These are phyloP conservation scores for Petrolisthes manimaculis DNA, from an alignment of 2,888 invertebrate genomes.

Conservation along the genomic window DNA sequence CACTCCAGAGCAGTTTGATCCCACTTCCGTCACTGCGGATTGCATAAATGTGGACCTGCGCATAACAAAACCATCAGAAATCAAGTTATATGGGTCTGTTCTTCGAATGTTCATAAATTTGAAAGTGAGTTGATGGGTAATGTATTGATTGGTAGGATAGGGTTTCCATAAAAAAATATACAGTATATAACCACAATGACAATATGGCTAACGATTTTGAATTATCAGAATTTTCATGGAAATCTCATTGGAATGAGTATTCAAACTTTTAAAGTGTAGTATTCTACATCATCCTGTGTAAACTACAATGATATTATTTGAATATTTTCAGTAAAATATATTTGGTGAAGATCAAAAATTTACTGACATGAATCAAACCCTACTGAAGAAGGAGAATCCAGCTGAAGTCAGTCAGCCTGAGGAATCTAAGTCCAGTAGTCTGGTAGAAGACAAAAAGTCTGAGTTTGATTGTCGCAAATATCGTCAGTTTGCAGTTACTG, in stretches of 20 bases:
- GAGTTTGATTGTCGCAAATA: constrained; percentile 85
- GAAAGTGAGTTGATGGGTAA: constrained; percentile 72
- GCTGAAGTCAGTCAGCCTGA: constrained; percentile 27
- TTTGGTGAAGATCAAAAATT: constrained; percentile 96
- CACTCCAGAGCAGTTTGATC: constrained; percentile 82
- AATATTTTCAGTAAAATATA: constrained; percentile 83
- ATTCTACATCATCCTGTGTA: neutral
- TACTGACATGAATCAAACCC: constrained; percentile 80
- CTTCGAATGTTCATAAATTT: constrained; percentile 89
- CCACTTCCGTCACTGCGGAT: constrained; percentile 86
- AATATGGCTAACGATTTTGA: too few species aligned
- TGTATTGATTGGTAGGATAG: too few species aligned
- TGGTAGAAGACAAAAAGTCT: constrained; percentile 44
- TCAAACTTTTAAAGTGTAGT: neutral
- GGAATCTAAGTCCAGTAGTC: constrained; percentile 47
- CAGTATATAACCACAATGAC: neutral
- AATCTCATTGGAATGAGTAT: too few species aligned
- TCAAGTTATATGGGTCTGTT: constrained; percentile 92
- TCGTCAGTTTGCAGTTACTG: constrained; percentile 89
- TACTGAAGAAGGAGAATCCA: constrained; percentile 40
- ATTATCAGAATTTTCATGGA: too few species aligned
- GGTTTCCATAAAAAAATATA: neutral
- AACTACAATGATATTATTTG: neutral
- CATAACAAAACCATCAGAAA: constrained; percentile 88
- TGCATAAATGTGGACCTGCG: constrained; percentile 92